Base-by-base conservation (phyloP, 2,888 invertebrate genomes). In the Poecilobothrus nobilitatus region DNA sequence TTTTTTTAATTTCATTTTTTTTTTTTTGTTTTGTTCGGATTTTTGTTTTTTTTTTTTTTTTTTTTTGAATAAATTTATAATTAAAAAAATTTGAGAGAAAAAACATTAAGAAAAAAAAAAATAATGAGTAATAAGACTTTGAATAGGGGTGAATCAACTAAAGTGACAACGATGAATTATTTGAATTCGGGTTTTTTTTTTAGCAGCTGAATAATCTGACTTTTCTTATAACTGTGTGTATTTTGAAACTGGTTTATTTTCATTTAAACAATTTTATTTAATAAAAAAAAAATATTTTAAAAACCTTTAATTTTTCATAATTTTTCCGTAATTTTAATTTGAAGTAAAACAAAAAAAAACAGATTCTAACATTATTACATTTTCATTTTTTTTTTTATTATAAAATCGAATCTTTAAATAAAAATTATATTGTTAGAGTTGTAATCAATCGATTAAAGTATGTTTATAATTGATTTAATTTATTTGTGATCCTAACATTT, bases 41-140 rank as follows among this genome's bases (percentile, higher is more conserved):
- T 9, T 44, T 44, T 53, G 12, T 18, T 18, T 53, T 53, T 15
- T 12, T 12, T 41, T 41, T 15, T 41, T 41, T 41, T 5, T 12
- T 41, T 53, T 53, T 53, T 53, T 53, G 53, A 53, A 53, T 53
- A 53, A 53, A 53, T 53, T 53, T 53, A 53, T 6, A 53, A 53
- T 53, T 53, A 53, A 53, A 53, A 12, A 18, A 53, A 53, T 4
- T 15, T 12, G 18, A 18, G 18, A 53, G 7, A 53, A 53, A 4
- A 6, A 18, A 53, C 2, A 53, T 53, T 18, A 53, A 53, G 6
- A 18, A 1, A 44, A 53, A 53, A 53, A 53, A 18, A 27, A 27
- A 27, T 27, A 27, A 53, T 53, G 53, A 53, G 53, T 53, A 53
- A 53, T 18, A 53, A 53, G 12, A 53, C 15, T 53, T 53, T 53